Evolutionary conservation across 2,113 vertebrate genomes (phyloP).

Genomic region (Nesogale talazaci): DNA sequence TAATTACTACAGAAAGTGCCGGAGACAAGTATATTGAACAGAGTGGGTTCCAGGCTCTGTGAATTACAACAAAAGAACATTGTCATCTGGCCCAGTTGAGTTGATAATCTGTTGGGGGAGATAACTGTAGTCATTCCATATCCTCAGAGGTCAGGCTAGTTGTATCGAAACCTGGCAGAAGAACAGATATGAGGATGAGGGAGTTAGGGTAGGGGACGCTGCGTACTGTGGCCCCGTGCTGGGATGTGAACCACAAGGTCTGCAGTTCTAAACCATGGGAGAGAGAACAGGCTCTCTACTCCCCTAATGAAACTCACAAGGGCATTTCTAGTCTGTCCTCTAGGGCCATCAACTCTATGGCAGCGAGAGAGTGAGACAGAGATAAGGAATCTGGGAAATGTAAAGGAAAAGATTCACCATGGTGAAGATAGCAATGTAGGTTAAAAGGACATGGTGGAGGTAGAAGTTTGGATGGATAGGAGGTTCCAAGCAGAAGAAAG

Average conservation of each 20-base stretch:
- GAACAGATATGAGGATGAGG: not conserved
- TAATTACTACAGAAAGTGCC: not conserved
- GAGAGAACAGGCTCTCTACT: not conserved
- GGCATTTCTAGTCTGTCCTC: not conserved
- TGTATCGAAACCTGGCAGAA: not conserved
- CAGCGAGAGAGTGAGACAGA: not conserved
- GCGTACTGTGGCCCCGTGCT: too few species aligned
- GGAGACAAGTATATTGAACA: not conserved
- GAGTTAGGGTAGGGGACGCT: not conserved
- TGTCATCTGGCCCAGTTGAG: not conserved
- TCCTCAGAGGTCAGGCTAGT: constrained; percentile 4
- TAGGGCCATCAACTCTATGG: too few species aligned
- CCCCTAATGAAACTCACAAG: too few species aligned
- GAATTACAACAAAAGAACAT: not conserved
- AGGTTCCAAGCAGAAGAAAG: not conserved
- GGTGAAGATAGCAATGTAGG: not conserved
- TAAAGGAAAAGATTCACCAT: not conserved
- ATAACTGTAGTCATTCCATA: not conserved
- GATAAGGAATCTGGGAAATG: not conserved
- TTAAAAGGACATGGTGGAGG: not conserved
- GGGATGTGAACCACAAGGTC: too few species aligned
- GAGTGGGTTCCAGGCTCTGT: not conserved
- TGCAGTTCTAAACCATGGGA: too few species aligned
- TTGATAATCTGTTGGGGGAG: not conserved
- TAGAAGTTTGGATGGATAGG: not conserved